A percentile compares a stretch with the other conserved stretches of the same genome.
These are phyloP conservation scores for Celastrina argiolus DNA, from an alignment of 2,888 invertebrate genomes.

Conservation along the genomic window DNA sequence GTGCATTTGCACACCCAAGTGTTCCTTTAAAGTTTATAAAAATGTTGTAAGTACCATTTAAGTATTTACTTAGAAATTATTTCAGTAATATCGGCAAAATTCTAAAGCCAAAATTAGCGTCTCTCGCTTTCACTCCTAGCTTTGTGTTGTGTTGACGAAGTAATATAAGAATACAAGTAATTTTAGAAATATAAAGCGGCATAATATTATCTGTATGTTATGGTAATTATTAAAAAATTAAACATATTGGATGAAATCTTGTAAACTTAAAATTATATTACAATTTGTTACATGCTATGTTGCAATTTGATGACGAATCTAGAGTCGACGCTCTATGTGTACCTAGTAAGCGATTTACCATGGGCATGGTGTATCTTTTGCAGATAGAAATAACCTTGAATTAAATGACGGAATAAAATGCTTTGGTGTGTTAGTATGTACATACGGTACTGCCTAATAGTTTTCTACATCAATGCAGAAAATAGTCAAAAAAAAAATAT, in stretches of 20 bases:
- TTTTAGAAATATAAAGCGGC: not conserved
- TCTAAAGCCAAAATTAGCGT: slow-evolving; percentile 7
- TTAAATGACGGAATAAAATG: no score
- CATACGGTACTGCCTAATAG: no score
- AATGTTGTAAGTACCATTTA: slow-evolving; percentile 81
- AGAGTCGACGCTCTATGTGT: not conserved
- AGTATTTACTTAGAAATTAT: not conserved
- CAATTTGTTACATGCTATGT: not conserved
- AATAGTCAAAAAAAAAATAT: no score
- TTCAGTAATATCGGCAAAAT: slow-evolving; percentile 12
- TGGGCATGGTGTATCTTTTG: not conserved
- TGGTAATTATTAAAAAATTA: not conserved
- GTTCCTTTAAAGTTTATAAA: slow-evolving; percentile 80
- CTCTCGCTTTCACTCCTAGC: not conserved
- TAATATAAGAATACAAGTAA: not conserved
- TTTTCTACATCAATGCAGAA: no score
- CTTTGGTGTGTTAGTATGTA: no score
- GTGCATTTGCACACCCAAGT: slow-evolving; percentile 83
- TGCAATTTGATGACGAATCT: slow-evolving; percentile 1
- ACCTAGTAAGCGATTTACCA: not conserved
- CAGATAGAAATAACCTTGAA: not conserved
- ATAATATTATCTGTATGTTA: not conserved
- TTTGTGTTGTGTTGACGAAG: not conserved
- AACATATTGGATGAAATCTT: not conserved
- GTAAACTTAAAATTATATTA: no score